These are phyloP conservation scores for Caenorhabditis latens DNA, from an alignment of 1,140 invertebrate genomes.

Conservation along the genomic window DNA sequence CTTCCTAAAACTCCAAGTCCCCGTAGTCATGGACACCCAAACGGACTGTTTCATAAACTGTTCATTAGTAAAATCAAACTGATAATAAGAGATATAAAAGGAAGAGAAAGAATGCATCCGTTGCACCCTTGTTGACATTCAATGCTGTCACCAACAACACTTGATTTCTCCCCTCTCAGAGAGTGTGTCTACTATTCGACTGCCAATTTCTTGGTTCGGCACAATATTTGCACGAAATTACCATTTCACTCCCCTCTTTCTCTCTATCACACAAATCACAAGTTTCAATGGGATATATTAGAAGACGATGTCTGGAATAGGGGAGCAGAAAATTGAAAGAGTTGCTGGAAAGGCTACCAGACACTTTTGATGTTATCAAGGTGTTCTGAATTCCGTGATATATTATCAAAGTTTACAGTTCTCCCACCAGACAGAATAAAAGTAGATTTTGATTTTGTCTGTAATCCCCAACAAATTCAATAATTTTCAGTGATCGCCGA, in stretches of 20 bases:
- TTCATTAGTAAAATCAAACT: not conserved
- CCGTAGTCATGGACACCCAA: too few relatives aligned
- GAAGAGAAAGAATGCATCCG: not conserved
- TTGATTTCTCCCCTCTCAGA: not conserved
- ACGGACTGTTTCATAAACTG: too few relatives aligned
- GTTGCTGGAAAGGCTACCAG: not conserved
- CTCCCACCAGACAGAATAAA: not conserved
- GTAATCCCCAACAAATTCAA: not conserved
- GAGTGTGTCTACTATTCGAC: not conserved
- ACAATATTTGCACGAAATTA: slow-evolving; percentile 44
- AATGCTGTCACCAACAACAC: slow-evolving; percentile 23
- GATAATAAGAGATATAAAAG: not conserved
- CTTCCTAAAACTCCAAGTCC: too few relatives aligned
- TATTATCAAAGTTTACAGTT: too few relatives aligned
- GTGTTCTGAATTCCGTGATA: not conserved
- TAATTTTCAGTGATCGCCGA: not conserved
- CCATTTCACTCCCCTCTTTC: not conserved
- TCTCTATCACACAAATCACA: not conserved
- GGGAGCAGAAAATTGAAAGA: not conserved
- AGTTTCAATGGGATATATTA: not conserved
- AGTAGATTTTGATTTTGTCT: not conserved
- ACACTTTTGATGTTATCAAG: too few relatives aligned
- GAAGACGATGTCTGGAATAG: not conserved
- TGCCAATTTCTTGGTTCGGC: slow-evolving; percentile 9
- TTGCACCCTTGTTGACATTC: slow-evolving; percentile 46